These are phyloP conservation scores for Adelognathus sp. DNA, from an alignment of 2,888 invertebrate genomes.

Conservation along the genomic window DNA sequence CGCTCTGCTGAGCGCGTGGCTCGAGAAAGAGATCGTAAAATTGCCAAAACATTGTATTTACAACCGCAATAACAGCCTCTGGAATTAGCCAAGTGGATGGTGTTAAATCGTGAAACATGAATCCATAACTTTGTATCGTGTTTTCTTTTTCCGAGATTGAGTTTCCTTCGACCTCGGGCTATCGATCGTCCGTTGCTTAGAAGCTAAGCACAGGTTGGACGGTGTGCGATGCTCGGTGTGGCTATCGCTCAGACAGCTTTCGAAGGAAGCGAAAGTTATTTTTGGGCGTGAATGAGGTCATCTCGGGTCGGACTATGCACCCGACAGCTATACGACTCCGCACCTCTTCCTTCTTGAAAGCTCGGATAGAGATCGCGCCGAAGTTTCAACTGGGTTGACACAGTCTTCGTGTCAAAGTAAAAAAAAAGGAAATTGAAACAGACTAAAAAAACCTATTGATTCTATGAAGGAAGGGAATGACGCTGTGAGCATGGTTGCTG, in stretches of 20 bases:
- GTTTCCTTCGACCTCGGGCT: conserved; percentile 1
- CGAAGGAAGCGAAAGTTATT: conserved; percentile 73
- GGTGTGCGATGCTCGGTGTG: conserved; percentile 30
- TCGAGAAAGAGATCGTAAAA: conserved; percentile 34
- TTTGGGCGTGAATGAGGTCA: conserved; percentile 75
- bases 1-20: conserved; percentile 50
- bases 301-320: conserved; percentile 54
- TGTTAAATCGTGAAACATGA: background rate
- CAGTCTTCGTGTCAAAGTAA: background rate
- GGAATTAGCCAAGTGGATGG: background rate
- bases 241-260: conserved; percentile 47
- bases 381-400: background rate
- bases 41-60: background rate
- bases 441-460: too few species aligned
- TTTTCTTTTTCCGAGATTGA: background rate
- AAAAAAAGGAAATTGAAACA: background rate
- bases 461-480: too few species aligned
- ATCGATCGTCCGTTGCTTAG: conserved; percentile 29
- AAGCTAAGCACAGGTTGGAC: conserved; percentile 12
- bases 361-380: background rate
- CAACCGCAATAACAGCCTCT: conserved; percentile 1
- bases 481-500: too few species aligned
- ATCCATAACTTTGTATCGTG: background rate
- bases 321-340: conserved; percentile 15
- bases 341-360: conserved; percentile 37